Evolutionary conservation across 2,113 vertebrate species (phyloP).

Genomic region (Pavo muticus): DNA sequence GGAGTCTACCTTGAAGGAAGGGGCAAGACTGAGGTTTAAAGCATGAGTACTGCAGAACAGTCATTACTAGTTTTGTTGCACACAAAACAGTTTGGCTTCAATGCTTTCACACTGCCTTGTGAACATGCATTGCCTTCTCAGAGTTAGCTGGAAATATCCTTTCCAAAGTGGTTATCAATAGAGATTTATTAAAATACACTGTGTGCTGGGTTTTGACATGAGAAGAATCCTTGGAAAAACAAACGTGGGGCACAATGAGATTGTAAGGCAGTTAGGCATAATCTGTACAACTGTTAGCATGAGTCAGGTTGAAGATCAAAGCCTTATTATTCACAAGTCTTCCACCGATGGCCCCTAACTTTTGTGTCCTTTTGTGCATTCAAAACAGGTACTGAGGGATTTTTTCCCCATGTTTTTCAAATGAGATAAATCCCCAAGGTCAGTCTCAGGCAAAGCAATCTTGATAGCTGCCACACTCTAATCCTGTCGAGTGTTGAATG

Average conservation of each 20-base stretch:
- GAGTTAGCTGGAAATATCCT: background rate
- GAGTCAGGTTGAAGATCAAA: background rate
- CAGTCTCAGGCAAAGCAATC: background rate
- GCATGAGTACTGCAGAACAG: background rate
- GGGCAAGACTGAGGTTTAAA: background rate
- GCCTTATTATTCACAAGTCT: background rate
- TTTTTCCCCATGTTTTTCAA: background rate
- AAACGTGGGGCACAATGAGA: background rate
- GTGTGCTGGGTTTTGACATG: background rate
- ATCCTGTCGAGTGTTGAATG: background rate
- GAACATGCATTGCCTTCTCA: background rate
- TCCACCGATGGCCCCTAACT: background rate
- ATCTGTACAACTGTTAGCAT: background rate
- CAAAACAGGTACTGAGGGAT: background rate
- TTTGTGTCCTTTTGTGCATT: background rate
- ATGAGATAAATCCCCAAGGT: background rate
- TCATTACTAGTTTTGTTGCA: background rate
- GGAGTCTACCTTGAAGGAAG: background rate
- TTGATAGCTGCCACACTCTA: background rate
- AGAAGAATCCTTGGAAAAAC: background rate
- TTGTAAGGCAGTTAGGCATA: background rate
- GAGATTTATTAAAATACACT: background rate
- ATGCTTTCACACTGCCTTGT: fast-evolving
- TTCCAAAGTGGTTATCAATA: background rate
- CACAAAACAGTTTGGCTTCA: background rate